Percentiles rank a stretch among this genome's conserved stretches.
These are phyloP conservation scores for Didymodactylos carnosus DNA, from an alignment of 2,888 invertebrate species.

Conservation along the genomic window DNA sequence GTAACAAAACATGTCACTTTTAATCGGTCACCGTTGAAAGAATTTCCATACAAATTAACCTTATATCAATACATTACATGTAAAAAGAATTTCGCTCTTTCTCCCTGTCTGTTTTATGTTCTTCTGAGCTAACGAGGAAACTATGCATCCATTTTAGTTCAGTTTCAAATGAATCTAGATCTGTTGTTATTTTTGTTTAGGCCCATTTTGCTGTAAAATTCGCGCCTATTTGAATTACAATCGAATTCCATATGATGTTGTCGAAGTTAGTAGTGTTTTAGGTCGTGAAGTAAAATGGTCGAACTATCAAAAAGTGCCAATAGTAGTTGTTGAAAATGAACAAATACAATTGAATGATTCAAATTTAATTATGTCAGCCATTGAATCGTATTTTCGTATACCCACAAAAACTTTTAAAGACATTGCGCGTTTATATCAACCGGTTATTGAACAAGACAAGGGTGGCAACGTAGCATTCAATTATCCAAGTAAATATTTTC, in stretches of 20 bases:
- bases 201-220: conserved; percentile 83
- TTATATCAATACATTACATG: conserved; percentile 85
- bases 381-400: conserved; percentile 51
- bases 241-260: conserved; percentile 76
- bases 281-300: conserved; percentile 79
- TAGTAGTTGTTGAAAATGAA: conserved; percentile 49
- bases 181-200: background rate
- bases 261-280: conserved; percentile 88
- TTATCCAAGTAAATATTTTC: background rate
- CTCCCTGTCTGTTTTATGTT: no score
- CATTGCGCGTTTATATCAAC: conserved; percentile 57
- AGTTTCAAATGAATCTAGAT: background rate
- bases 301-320: conserved; percentile 77
- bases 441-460: conserved; percentile 30
- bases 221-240: conserved; percentile 53
- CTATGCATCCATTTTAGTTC: no score
- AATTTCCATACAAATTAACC: conserved; percentile 39
- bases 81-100: no score
- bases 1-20: background rate
- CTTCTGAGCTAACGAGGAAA: no score
- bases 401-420: conserved; percentile 42
- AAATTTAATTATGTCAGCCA: conserved; percentile 67
- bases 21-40: background rate
- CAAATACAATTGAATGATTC: conserved; percentile 71
- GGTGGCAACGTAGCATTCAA: background rate